Base-by-base conservation (phyloP, 92 coral and sea anemone species). In the Heteractis magnifica region DNA sequence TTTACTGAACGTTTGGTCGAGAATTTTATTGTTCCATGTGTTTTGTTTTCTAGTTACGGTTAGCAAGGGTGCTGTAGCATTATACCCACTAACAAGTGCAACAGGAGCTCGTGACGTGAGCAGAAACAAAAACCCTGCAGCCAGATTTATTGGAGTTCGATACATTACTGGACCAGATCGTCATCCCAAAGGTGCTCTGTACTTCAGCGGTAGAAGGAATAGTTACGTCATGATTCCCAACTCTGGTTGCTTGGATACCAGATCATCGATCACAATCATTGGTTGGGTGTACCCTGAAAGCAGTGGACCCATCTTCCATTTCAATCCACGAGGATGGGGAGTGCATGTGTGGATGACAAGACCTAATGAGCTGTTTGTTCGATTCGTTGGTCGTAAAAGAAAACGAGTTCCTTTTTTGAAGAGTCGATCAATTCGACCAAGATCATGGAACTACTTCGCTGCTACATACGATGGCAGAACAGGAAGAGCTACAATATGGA, bases 221-320 rank as follows among this genome's bases (percentile, higher is more conserved):
- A 88, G 92, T 48, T 91, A 82, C 81, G 89, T 91, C 4, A 80
- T 59, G 76, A 88, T 91, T 21, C 92, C 92, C 7, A 79, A 88
- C 65, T 72, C 87, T 21, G 83, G 79, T 52, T 77, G 85, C 68
- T 77, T 88, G 49, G 94, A 91, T 59, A 89, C 94, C 15, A 80
- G 82, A 75, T 81, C 87, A n/a, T 88, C 94, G 20, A 85, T 89
- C 81, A 91, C 94, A 10, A 81, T 93, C 51, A 65, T 91, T 12
- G 80, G 81, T 2, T 93, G 97, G 97, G 89, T 93, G 34, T 92
- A 87, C 49, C 89, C 92, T 13, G 82, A 87, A 50, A 87, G 97
- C 41, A 44, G 71, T 19, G 97, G 97, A 9, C 97, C 97, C 18
- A 85, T 93, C 51, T 85, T 93, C 79, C 94, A 91, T 62, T 90